These are phyloP conservation scores for Menura novaehollandiae DNA, from an alignment of 2,113 vertebrate genomes.

Conservation along the genomic window DNA sequence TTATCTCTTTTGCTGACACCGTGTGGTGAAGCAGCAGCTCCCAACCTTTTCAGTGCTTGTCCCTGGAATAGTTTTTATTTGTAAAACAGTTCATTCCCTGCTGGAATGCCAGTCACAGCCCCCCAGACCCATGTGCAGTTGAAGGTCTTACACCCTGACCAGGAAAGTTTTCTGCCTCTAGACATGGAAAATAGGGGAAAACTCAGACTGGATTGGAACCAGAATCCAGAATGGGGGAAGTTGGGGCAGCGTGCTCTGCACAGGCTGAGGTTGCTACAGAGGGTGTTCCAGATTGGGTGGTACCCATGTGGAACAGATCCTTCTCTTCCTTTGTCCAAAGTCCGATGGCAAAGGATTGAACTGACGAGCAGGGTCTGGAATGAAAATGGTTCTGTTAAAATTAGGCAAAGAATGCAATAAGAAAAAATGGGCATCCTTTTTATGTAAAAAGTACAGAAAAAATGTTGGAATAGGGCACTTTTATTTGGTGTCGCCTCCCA, in stretches of 20 bases:
- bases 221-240: background rate
- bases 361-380: background rate
- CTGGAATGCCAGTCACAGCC: background rate
- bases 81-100: background rate
- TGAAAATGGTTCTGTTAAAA: background rate
- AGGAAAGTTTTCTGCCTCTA: background rate
- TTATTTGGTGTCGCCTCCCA: too few relatives aligned
- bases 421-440: background rate
- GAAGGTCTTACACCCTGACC: background rate
- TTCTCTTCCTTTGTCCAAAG: background rate
- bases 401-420: background rate
- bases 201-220: background rate
- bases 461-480: too few relatives aligned
- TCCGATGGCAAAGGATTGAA: background rate
- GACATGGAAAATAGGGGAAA: background rate
- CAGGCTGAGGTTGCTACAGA: background rate
- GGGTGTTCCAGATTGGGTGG: background rate
- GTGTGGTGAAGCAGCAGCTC: too few relatives aligned
- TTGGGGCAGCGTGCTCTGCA: accelerated
- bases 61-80: background rate
- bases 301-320: background rate
- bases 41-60: too few relatives aligned
- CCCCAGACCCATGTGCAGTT: background rate
- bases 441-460: too few relatives aligned
- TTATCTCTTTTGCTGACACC: too few relatives aligned